Evolutionary conservation across 2,888 invertebrate species (phyloP), one percentile per base, ranked within the genome.

Genomic region (Synanthedon tipuliformis): DNA sequence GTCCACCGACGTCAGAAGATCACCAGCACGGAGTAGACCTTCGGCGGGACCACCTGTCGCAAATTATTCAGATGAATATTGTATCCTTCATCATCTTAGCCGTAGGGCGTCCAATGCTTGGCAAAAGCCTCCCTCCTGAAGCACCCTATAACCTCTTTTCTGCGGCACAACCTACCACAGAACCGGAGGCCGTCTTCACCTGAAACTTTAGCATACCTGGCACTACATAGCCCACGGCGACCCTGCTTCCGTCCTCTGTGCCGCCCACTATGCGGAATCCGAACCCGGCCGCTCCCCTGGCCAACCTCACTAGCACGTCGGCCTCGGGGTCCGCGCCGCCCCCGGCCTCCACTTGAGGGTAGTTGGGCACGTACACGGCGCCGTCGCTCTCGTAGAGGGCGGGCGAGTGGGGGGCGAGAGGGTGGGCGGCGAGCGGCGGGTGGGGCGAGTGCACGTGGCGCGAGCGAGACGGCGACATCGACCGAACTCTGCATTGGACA

Each of bases 201-300:
- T 23, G 23, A 23, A 23, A 23, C 23, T 23, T 23, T 23, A 16
- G 23, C 55, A 40, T 53, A 87, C 88, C 96, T 1, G 96, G 95
- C 53, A 99, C 98, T 58, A 99, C 97, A 75, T 97, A 96, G 2
- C 99, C 98, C 34, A 99, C 97, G 10, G 97, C 96, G 56, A 98
- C 96, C 83, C 97, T 94, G 59, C 97, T 96, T 55, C 97, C 96
- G 87, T 99, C 98, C 83, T 99, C 99, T 1, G 96, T 96, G 48
- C 99, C 99, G 18, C 99, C 99, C 40, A 99, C 95, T 71, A 99
- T 97, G 57, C 99, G 91, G 87, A 99, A 99, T 8, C 99, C 99
- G 87, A 99, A 99, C 2, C 99, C 99, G 54, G 93, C 93, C 41
- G 95, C 94, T 64, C 96, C 95, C n/a, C 97, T 90, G 51, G 94